phyloP scores from a whole-genome alignment of 1,140 invertebrate species.

The Tetramorium alpestre region DNA sequence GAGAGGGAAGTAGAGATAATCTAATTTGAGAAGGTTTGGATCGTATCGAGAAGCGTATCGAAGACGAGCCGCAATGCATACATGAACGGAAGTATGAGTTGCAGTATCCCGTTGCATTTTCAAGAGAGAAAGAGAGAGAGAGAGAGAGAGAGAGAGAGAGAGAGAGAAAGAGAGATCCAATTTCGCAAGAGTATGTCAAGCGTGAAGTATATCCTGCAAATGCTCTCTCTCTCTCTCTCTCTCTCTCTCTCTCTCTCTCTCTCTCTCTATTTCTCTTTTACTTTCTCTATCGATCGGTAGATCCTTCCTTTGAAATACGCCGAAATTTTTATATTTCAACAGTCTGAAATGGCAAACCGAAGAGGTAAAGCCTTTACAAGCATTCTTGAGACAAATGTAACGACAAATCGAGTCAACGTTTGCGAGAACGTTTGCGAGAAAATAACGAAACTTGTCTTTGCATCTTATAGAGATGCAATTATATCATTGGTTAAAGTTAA shows the following conservation, averaged over 20 bases:
- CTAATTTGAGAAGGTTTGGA: not conserved
- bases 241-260: not conserved
- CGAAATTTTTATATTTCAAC: constrained; percentile 5
- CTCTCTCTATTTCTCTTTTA: not conserved
- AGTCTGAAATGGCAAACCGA: not conserved
- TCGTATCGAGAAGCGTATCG: not conserved
- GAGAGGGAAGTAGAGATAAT: not conserved
- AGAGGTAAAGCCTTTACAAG: not conserved
- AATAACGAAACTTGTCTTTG: not conserved
- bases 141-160: constrained; percentile 27
- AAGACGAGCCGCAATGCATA: not conserved
- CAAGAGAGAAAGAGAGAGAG: not conserved
- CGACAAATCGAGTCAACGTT: not conserved
- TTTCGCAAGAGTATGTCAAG: constrained; percentile 34
- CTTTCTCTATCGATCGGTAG: not conserved
- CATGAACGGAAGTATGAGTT: constrained; percentile 28
- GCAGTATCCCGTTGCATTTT: constrained; percentile 26
- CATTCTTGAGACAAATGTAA: not conserved
- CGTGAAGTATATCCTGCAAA: constrained; percentile 31
- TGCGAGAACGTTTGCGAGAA: not conserved
- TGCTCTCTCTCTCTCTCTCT: not conserved
- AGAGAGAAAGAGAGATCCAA: constrained; percentile 2
- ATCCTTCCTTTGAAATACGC: not conserved
- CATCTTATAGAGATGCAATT: not conserved
- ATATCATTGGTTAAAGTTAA: not conserved